phyloP scores from a whole-genome alignment of 2,888 invertebrate genomes.

The Coelopa pilipes region DNA sequence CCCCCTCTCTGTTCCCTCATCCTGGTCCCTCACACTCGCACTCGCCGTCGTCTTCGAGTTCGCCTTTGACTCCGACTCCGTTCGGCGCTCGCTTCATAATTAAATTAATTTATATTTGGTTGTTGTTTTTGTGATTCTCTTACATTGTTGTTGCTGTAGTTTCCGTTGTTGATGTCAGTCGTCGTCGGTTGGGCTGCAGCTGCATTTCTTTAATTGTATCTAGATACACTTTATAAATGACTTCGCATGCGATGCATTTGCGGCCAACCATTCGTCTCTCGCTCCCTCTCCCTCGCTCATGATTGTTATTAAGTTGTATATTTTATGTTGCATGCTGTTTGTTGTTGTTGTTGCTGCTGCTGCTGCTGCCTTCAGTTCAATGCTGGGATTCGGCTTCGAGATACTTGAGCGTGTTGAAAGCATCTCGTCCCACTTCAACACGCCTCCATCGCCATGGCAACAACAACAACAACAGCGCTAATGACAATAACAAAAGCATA shows the following conservation, averaged over 20 bases:
- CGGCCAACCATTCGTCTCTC: conserved; percentile 1
- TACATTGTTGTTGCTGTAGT: conserved; percentile 37
- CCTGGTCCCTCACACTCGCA: not conserved
- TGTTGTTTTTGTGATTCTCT: not conserved
- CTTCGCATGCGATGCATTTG: conserved; percentile 46
- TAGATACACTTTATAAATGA: conserved; percentile 60
- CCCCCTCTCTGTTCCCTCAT: no score
- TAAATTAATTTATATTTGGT: conserved; percentile 23
- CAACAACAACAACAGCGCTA: no score
- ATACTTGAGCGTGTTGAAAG: conserved; percentile 1
- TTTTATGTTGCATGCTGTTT: not conserved
- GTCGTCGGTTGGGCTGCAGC: conserved; percentile 40
- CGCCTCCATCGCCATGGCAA: no score
- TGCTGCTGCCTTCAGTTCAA: not conserved
- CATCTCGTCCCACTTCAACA: not conserved
- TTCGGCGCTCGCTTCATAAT: conserved; percentile 15
- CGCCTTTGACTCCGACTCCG: not conserved
- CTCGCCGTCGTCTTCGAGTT: not conserved
- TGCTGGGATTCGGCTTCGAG: not conserved
- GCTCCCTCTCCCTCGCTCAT: not conserved
- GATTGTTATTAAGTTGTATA: conserved; percentile 12
- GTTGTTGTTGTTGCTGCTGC: not conserved
- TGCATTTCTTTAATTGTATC: conserved; percentile 55
- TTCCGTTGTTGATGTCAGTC: conserved; percentile 57
- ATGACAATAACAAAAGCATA: not conserved